Evolutionary conservation across 2,888 invertebrate species (phyloP), one percentile per base, ranked within the genome.

Genomic region (Drosophila neonasuta): DNA sequence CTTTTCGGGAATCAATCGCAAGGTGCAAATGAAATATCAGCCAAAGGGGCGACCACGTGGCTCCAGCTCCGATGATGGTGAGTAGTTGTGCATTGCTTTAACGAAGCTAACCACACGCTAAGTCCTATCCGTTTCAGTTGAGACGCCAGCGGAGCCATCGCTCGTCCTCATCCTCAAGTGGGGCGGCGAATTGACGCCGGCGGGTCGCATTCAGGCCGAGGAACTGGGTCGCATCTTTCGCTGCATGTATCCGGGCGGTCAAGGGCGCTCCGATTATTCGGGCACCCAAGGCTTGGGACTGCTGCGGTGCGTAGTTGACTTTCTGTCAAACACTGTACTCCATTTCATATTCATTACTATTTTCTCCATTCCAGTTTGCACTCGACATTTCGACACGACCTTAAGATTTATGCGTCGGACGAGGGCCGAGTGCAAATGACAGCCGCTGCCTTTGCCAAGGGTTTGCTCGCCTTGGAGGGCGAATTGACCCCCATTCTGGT

Each of bases 351-450:
- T 4, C 4, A 0, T 20, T 20, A 4, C 3, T 20, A 20, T 20
- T 20, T 20, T 20, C 20, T 3, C 20, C 32, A 36, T 36, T 32
- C 32, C 1, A 93, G 94, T 1, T 93, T 99, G 1, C 99, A 99
- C 91, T 99, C 99, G 8, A 99, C 99, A 0, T 99, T 98, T 92
- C 95, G 99, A 0, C 99, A 99, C 91, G 99, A 99, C 91, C 93
- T 99, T 67, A 99, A 99, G 92, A 99, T 99, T 82, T 99, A 99
- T 91, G 99, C 99, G 0, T 99, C 99, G 0, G 99, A 99, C 91
- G 99, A 99, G 91, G 99, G 99, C 2, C 93, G 99, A 61, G 99
- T 99, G 2, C 99, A 99, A 92, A 99, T 99, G 99, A 99, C 99
- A 0, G 99, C 99, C 0, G 99, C 99, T 0, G 99, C 99, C 1